Conservation (phyloP, 2,113 vertebrate genomes). For the Oncorhynchus tshawytscha region DNA sequence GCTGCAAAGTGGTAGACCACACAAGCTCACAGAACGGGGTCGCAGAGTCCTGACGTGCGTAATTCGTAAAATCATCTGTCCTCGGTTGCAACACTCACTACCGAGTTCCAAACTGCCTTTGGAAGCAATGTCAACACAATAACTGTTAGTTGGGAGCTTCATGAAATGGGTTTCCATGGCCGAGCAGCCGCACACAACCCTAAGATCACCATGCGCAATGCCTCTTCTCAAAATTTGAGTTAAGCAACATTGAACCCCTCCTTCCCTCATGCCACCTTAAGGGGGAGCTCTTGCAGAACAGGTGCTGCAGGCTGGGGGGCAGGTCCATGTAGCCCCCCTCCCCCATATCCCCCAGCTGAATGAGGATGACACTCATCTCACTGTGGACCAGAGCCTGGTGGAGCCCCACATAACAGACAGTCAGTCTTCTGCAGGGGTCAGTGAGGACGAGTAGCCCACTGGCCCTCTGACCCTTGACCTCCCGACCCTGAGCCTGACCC, state of each 20-base stretch:
- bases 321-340: constrained; percentile 64
- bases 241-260: constrained; percentile 14
- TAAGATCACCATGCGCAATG: too few relatives aligned
- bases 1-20: too few relatives aligned
- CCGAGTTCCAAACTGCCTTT: too few relatives aligned
- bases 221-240: constrained; percentile 83
- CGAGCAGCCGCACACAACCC: too few relatives aligned
- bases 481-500: background rate
- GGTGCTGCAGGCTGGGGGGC: constrained; percentile 76
- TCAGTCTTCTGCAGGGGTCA: constrained; percentile 40
- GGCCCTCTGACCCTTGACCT: background rate
- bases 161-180: too few relatives aligned
- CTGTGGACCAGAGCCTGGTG: constrained; percentile 77
- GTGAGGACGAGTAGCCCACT: background rate
- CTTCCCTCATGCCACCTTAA: constrained; percentile 71
- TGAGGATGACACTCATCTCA: constrained; percentile 79
- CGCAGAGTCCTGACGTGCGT: too few relatives aligned
- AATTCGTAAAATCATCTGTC: too few relatives aligned
- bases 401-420: constrained; percentile 59
- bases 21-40: too few relatives aligned
- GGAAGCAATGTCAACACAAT: too few relatives aligned
- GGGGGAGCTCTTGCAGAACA: constrained; percentile 75
- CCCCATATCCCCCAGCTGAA: constrained; percentile 75
- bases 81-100: too few relatives aligned
- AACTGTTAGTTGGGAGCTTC: too few relatives aligned